Evolutionary conservation across 2,113 vertebrate genomes (phyloP), one percentile per base, ranked within the genome.

Genomic region (Tretioscincus oriximinensis): DNA sequence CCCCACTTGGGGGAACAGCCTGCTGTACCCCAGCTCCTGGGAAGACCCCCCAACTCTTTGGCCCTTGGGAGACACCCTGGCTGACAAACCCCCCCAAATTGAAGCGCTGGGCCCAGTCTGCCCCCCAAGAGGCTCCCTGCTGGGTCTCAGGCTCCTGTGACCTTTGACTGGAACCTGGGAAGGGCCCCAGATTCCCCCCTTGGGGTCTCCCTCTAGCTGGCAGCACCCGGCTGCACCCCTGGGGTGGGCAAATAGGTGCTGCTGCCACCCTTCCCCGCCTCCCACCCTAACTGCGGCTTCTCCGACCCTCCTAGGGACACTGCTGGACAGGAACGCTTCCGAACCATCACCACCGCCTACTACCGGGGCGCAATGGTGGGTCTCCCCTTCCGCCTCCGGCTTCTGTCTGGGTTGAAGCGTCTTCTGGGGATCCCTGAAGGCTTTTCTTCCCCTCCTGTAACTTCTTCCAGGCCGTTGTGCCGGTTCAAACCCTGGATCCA

Each of bases 271-370:
- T 74, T 51, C 18, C n/a, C 31, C 21, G 28, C 26, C 21, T 7
- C 5, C 49, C 22, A 14, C 51, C 26, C 24, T n/a, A 12, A 9
- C 24, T 28, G 28, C 7, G 0, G 0, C 41, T 28, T 74, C 0
- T 74, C 5, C 61, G 87, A 45, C 60, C 26, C 89, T 92, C 0
- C 64, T 82, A 99, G 98, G 98, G 98, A 99, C 86, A 99, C 98
- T 0, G 98, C 98, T 0, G 98, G 98, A 20, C 98, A 99, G 92
- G 98, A 99, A 79, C 96, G 98, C 0, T 99, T 99, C 84, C 95
- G 98, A 72, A 99, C 98, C 14, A 99, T 99, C 95, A 99, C 98
- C 0, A 99, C 98, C 0, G 98, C 98, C 20, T 99, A 99, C 88
- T 99, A 99, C 94, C 88, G 98, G 88, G 98, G 98, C 29, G 98